These are phyloP conservation scores for Aptenodytes forsteri DNA, from an alignment of 2,113 vertebrate species.

Conservation along the genomic window DNA sequence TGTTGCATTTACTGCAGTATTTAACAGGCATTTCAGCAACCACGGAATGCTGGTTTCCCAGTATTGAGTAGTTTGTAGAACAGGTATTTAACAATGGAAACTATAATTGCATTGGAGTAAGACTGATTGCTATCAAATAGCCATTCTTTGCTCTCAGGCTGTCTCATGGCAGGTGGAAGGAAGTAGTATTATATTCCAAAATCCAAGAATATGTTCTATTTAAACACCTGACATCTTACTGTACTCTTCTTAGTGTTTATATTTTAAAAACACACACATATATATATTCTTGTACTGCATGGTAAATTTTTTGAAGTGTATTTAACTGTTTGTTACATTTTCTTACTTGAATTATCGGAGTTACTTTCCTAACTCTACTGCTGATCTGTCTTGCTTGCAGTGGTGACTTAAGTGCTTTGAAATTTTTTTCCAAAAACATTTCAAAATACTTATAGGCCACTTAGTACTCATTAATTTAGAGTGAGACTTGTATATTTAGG, in stretches of 20 bases:
- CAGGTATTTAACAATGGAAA: neutral
- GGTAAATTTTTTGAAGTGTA: neutral
- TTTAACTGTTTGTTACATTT: neutral
- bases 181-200: neutral
- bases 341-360: neutral
- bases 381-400: neutral
- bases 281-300: neutral
- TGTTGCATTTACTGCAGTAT: neutral
- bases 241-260: neutral
- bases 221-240: neutral
- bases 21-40: neutral
- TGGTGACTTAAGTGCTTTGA: neutral
- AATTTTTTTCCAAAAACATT: neutral
- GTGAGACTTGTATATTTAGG: neutral
- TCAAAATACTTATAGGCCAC: neutral
- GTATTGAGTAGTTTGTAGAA: neutral
- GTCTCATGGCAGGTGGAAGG: neutral
- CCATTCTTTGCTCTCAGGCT: neutral
- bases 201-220: neutral
- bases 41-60: neutral
- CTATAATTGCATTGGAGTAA: neutral
- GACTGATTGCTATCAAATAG: neutral
- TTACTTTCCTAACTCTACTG: neutral
- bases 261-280: neutral
- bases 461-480: neutral